phyloP scores from a whole-genome alignment of 2,888 invertebrate genomes.

The Ariolimax columbianus region DNA sequence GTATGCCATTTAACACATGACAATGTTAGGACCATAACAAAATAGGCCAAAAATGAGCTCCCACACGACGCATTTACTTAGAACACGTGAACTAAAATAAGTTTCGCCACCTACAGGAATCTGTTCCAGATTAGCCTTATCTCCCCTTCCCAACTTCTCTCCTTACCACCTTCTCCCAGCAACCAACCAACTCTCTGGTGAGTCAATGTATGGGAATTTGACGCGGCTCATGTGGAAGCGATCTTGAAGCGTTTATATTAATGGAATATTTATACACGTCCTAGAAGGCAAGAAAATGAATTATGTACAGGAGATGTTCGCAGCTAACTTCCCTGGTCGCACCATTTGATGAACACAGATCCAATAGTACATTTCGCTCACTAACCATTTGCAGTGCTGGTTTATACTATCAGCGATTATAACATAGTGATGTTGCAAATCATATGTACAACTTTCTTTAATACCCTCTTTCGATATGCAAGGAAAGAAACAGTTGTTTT shows the following conservation, averaged over 20 bases:
- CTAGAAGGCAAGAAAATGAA: background rate
- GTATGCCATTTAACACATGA: too few relatives aligned
- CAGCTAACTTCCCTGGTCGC: too few relatives aligned
- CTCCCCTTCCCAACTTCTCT: background rate
- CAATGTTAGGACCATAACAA: too few relatives aligned
- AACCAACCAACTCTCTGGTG: background rate
- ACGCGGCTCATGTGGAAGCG: background rate
- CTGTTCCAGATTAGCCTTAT: background rate
- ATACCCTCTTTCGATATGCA: too few relatives aligned
- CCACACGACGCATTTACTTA: background rate
- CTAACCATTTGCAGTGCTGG: too few relatives aligned
- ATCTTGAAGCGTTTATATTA: background rate
- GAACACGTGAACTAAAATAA: background rate
- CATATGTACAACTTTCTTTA: too few relatives aligned
- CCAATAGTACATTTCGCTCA: too few relatives aligned
- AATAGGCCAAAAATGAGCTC: background rate
- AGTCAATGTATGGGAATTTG: conserved; percentile 5
- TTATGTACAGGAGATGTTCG: too few relatives aligned
- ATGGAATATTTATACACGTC: background rate
- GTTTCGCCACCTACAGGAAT: background rate
- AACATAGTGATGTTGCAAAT: too few relatives aligned
- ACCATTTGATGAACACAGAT: too few relatives aligned
- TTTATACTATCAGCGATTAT: too few relatives aligned
- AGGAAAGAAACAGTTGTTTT: too few relatives aligned
- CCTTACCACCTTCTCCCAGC: background rate